Evolutionary conservation across 2,888 invertebrate species (phyloP), one percentile per base, ranked within the genome.

Genomic region (Malthinus seriepunctatus): DNA sequence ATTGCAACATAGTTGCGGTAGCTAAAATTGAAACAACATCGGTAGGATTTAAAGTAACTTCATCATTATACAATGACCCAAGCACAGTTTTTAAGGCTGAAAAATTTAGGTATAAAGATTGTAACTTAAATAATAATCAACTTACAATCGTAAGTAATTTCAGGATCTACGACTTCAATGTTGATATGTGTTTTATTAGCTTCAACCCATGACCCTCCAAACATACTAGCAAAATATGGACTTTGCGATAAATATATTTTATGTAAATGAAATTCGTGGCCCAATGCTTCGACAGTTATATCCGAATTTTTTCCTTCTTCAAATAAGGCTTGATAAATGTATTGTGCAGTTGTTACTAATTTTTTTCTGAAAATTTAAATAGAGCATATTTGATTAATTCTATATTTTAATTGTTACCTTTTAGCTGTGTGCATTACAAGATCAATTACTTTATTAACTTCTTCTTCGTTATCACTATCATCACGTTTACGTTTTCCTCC

Each of bases 211-310:
- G 87, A 84, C 3, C 91, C 91, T 68, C 86, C 88, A 75, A 91
- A 91, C 91, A 91, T 91, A 70, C 89, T 88, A 8, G 86, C 83
- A 76, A 91, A 91, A 74, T 91, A 91, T 0, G 88, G 88, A 71
- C 90, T 90, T 83, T 91, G 91, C 68, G 87, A 87, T 42, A 92
- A 80, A 73, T 92, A 92, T 35, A 91, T 84, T 79, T 88, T 89
- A 75, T 92, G 92, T 38, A 92, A 79, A 69, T 84, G 83, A 87
- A 91, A 91, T 60, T 87, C 84, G 73, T 84, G 84, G 15, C 86
- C 87, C 51, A 90, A 76, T 47, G 90, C 90, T 70, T 83, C 79
- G 5, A 92, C 87, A 31, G 85, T 86, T 39, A 92, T 82, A 75
- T 92, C 91, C 47, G 89, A 89, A 68, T 88, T 87, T 74, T 87